Base-by-base conservation (phyloP, 1,140 invertebrate species). In the Conus betulinus region DNA sequence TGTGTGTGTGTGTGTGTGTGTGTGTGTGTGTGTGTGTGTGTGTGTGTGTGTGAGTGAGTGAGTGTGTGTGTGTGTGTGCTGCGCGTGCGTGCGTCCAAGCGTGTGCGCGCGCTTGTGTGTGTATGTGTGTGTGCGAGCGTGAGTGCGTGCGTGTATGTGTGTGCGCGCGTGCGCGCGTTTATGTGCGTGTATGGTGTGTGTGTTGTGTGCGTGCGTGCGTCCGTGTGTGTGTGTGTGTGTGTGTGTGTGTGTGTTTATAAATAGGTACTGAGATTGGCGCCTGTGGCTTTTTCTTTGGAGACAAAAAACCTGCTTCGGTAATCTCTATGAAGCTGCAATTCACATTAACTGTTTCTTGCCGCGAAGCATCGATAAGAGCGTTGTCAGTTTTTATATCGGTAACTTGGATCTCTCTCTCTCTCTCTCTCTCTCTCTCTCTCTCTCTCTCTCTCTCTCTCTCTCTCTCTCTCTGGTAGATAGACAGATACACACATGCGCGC, bases 11-110 rank as follows among this genome's bases (percentile, higher is more conserved):
- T 78, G 74, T 78, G 27, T 78, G 74, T 78, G 23, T 78, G 23
- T 78, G 74, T 25, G 74, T n/a, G 79, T 81, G 79, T 51, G 52
- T 53, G 39, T 51, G 79, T 81, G 79, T 76, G 79, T 23, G 39
- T 81, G 79, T 52, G 79, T 5, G 25, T 52, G 27, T 52, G 79
- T 7, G 39, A 1, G 27, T 81, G 79, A 3, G 5, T 81, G 27
- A 6, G 79, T 81, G 79, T 81, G 39, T 51, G 0, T 81, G 79
- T 52, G 39, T 52, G 39, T 39, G 39, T 39, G 39, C 3, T 81
- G 79, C 52, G 79, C 25, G 39, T 52, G 79, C 25, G 79, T 52
- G 79, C 25, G 79, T 81, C 0, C n/a, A n/a, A n/a, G n/a, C 39
- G 39, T 39, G 39, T 3, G 39, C 3, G 39, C 3, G n/a, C n/a